Conservation (phyloP, 2,888 invertebrate species). For the Iphiclides podalirius region DNA sequence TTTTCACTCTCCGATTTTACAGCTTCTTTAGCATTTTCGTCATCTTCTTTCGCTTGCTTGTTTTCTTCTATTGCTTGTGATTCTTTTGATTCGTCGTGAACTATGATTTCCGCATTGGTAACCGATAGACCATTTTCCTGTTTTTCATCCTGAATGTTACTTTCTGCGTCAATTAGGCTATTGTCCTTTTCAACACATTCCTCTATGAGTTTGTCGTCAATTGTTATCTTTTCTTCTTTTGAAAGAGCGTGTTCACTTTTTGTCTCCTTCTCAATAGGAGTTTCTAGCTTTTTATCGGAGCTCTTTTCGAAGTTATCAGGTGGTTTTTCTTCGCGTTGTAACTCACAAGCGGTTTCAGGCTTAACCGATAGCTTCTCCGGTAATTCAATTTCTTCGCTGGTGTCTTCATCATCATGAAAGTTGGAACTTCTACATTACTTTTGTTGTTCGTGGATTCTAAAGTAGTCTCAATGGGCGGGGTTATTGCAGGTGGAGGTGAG, state of each 20-base stretch:
- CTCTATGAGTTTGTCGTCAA: background rate
- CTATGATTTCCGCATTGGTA: background rate
- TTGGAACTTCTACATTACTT: background rate
- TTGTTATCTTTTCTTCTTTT: background rate
- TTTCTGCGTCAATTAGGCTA: background rate
- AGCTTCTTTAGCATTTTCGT: conserved; percentile 12
- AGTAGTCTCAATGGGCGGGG: background rate
- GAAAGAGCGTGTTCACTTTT: background rate
- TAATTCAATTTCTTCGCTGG: conserved; percentile 18
- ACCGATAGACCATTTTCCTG: conserved; percentile 2
- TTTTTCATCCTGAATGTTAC: background rate
- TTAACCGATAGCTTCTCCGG: conserved; percentile 1
- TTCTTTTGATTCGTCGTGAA: conserved; percentile 10
- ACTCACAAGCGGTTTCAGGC: conserved; percentile 9
- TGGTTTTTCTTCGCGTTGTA: conserved; percentile 3
- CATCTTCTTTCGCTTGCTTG: background rate
- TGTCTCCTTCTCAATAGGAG: background rate
- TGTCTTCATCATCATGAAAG: conserved; percentile 78
- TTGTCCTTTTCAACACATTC: conserved; percentile 1
- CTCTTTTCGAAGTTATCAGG: background rate
- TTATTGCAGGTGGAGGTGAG: conserved; percentile 26
- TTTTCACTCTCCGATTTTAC: conserved; percentile 24
- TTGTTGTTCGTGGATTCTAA: background rate
- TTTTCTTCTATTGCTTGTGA: conserved; percentile 1
- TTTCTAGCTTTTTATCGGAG: background rate